These are phyloP conservation scores for Lerista edwardsae DNA, from an alignment of 2,797 vertebrate species.

Conservation along the genomic window DNA sequence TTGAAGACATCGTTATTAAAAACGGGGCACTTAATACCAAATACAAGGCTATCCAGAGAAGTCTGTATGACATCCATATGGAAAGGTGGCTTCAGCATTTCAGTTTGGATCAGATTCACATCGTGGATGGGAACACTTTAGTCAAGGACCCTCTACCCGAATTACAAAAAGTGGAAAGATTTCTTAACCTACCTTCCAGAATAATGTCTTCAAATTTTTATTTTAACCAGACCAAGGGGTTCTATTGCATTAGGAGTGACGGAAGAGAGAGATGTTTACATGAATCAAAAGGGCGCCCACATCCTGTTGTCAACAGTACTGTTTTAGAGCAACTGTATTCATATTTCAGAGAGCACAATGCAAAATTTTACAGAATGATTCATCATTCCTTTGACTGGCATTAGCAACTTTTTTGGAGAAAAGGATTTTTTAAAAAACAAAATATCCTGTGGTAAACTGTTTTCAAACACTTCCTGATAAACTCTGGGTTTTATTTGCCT, in stretches of 20 bases:
- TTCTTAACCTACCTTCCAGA: conserved; percentile 88
- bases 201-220: conserved; percentile 94
- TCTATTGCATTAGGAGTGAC: conserved; percentile 93
- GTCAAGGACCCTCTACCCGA: conserved; percentile 90
- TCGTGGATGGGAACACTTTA: conserved; percentile 91
- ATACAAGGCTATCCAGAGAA: conserved; percentile 94
- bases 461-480: conserved; percentile 49
- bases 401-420: conserved; percentile 65
- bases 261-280: conserved; percentile 92
- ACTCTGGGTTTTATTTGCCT: conserved; percentile 15
- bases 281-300: conserved; percentile 92
- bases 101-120: conserved; percentile 91
- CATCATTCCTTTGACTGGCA: conserved; percentile 92
- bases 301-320: conserved; percentile 88
- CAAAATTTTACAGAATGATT: conserved; percentile 91
- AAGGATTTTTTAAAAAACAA: conserved; percentile 30
- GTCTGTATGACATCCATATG: conserved; percentile 93
- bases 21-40: conserved; percentile 89
- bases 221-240: conserved; percentile 96
- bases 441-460: conserved; percentile 46
- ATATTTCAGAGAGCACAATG: conserved; percentile 92
- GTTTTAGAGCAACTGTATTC: conserved; percentile 89
- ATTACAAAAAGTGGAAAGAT: conserved; percentile 90
- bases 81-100: conserved; percentile 92
- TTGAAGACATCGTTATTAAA: conserved; percentile 91